Evolutionary conservation across 2,888 invertebrate genomes (phyloP), one percentile per base, ranked within the genome.

Genomic region (Leptogaster cylindrica): DNA sequence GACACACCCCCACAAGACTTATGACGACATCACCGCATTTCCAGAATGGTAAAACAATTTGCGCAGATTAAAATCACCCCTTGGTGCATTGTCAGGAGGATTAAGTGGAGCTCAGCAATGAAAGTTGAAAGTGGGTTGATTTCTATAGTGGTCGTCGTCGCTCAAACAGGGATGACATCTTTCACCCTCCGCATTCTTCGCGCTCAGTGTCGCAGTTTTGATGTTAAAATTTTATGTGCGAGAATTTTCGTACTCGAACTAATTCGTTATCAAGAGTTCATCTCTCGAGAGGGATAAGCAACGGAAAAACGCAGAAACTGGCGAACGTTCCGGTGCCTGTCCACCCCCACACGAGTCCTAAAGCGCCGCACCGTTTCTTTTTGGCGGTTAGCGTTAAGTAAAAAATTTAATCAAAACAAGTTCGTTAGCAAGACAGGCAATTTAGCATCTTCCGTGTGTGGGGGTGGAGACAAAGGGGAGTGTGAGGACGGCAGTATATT

Each of bases 41-140:
- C 50, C 50, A 33, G 58, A 66, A 66, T 55, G 69, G 72, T 73
- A 77, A 77, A 78, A 78, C 77, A 78, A 78, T 78, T 78, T 78
- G 76, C 69, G 73, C 77, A 77, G 79, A 77, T 78, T 79, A 78
- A 78, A 78, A 79, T 79, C 76, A 77, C 77, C 75, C 78, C 78
- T 75, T 72, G 75, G 77, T 76, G 78, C 76, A 76, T 44, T 61
- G 61, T 61, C 61, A 61, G 41, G 61, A 61, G 61, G 61, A 61
- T 61, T 61, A 61, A 61, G 61, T 28, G 44, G 44, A 61, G 27
- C 36, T 44, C 44, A 18, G 44, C 16, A 44, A 25, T 27, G 31
- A 39, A 39, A 39, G 48, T 25, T 25, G 7, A 41, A 41, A 48
- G 23, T 25, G 48, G 48, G 25, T 48, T 27, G 25, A 58, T 25